Evolutionary conservation across 2,888 invertebrate genomes (phyloP), one percentile per base, ranked within the genome.

Genomic region (Amorpha juglandis): DNA sequence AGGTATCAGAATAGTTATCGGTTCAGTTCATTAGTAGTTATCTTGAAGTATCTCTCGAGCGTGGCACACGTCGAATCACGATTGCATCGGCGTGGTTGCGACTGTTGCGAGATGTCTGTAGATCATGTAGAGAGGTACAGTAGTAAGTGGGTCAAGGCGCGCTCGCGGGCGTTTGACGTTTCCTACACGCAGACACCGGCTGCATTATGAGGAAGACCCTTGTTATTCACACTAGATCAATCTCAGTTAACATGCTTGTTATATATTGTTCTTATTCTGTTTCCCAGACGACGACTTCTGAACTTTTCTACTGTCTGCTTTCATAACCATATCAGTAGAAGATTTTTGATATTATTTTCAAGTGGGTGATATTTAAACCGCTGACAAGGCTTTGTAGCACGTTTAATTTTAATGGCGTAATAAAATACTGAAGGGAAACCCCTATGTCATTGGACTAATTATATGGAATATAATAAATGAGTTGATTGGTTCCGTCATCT

Each of bases 141-240:
- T 58, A 63, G 69, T 70, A 91, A 89, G 85, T 91, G 83, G 91
- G 92, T 92, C 92, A 92, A 92, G 92, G 92, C 89, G 77, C 79
- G 76, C 73, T 80, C 78, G 84, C 82, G 77, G 84, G 80, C 85
- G 82, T 80, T 72, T 79, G 74, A 75, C 82, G 89, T 89, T 91
- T 91, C 91, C 91, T 92, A 87, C 87, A 84, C 75, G 70, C 76
- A 77, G 71, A 76, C 72, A 72, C 74, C 71, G 73, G 74, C 79
- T 77, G 78, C 71, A 75, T 73, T 78, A 86, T 80, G 79, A 90
- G 90, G 91, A 92, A 90, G 88, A 79, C 81, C 78, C 86, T 89
- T 81, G 83, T 91, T 90, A 89, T 78, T 80, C 47, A 58, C 35
- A 65, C 55, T 81, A 81, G 74, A 80, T 76, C 72, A 74, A 78